Percentiles rank a stretch among this genome's conserved stretches.
These are phyloP conservation scores for Osmerus mordax DNA, from an alignment of 2,113 vertebrate species.

Conservation along the genomic window DNA sequence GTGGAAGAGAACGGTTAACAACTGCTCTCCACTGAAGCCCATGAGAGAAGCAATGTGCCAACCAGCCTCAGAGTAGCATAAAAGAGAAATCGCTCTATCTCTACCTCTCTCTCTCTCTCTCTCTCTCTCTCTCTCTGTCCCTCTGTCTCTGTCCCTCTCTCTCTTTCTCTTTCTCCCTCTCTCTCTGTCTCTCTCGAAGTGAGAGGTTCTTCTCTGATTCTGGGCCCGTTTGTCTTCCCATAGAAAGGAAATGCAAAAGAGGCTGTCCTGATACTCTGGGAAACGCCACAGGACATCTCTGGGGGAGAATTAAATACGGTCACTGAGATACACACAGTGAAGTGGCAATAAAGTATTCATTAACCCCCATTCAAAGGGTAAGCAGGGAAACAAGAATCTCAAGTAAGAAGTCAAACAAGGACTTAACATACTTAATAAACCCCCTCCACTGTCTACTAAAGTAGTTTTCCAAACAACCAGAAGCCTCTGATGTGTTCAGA, in stretches of 20 bases:
- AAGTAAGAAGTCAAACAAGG: constrained; percentile 65
- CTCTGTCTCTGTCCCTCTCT: background rate
- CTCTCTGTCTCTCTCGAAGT: background rate
- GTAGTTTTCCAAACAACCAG: constrained; percentile 54
- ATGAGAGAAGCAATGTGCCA: constrained; percentile 31
- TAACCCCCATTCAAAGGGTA: constrained; percentile 62
- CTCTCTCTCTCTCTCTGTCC: constrained; percentile 5
- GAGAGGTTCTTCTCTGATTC: constrained; percentile 58
- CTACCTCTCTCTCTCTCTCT: constrained; percentile 41
- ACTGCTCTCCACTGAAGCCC: constrained; percentile 47
- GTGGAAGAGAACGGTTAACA: constrained; percentile 38
- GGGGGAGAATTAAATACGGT: constrained; percentile 57
- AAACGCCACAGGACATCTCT: constrained; percentile 67
- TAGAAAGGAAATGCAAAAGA: constrained; percentile 74
- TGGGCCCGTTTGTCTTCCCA: constrained; percentile 59
- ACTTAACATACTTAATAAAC: constrained; percentile 44
- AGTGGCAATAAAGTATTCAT: constrained; percentile 75
- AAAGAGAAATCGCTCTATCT: constrained; percentile 42
- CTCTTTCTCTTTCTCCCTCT: constrained; percentile 8
- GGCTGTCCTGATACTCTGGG: constrained; percentile 68
- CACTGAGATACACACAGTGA: constrained; percentile 61
- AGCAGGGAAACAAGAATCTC: constrained; percentile 59
- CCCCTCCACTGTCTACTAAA: constrained; percentile 48
- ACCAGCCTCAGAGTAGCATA: constrained; percentile 9
- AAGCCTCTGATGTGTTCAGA: constrained; percentile 21